These are phyloP conservation scores for Biston betularia DNA, from an alignment of 2,888 invertebrate genomes.

Conservation along the genomic window DNA sequence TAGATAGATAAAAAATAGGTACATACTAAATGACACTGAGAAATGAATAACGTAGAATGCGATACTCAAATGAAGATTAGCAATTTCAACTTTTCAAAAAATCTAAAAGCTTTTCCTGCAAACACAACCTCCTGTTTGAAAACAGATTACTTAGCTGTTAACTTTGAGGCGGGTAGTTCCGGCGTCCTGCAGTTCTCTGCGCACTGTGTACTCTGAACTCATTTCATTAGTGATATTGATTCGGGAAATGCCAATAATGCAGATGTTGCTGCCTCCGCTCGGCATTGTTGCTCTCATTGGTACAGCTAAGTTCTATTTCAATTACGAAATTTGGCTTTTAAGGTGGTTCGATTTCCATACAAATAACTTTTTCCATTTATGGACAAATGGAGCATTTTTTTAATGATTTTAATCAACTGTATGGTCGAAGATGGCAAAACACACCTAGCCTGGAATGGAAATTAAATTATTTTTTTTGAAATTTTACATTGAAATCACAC, in stretches of 20 bases:
- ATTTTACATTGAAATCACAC: too few species aligned
- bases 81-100: neutral
- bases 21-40: too few species aligned
- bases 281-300: constrained; percentile 3
- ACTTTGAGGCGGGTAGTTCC: neutral
- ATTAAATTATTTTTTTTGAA: too few species aligned
- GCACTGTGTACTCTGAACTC: constrained; percentile 16
- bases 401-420: too few species aligned
- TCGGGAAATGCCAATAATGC: constrained; percentile 26
- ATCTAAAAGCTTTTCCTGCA: neutral
- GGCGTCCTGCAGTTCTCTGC: constrained; percentile 7
- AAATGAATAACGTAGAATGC: too few species aligned
- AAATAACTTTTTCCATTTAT: too few species aligned
- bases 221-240: constrained; percentile 33
- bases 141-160: constrained; percentile 8
- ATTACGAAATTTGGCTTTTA: neutral
- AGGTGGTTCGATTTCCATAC: too few species aligned
- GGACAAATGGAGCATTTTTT: too few species aligned
- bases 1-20: too few species aligned
- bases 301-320: constrained; percentile 8
- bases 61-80: too few species aligned
- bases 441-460: too few species aligned
- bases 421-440: too few species aligned
- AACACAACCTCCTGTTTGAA: neutral
- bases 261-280: constrained; percentile 26